phyloP scores from a whole-genome alignment of 2,797 vertebrate species.

The Selene dorsalis region DNA sequence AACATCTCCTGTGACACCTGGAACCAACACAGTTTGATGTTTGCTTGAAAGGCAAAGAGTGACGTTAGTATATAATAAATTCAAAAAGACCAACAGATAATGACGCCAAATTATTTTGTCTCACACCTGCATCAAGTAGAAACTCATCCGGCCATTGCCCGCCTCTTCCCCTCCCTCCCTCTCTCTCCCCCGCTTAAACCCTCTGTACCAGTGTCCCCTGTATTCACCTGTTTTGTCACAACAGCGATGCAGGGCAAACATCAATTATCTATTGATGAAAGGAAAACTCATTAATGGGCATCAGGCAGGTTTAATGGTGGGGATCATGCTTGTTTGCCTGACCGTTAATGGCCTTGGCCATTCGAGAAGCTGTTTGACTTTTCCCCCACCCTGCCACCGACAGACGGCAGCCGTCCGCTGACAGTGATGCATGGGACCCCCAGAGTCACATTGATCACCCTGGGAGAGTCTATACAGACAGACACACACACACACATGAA shows the following conservation, averaged over 20 bases:
- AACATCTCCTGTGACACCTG: too few relatives aligned
- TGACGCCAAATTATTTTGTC: slow-evolving; percentile 2
- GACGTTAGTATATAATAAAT: slow-evolving; percentile 11
- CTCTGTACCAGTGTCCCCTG: not conserved
- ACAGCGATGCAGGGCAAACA: slow-evolving; percentile 44
- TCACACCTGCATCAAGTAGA: slow-evolving; percentile 16
- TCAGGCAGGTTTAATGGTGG: slow-evolving; percentile 72
- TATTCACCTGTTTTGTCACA: slow-evolving; percentile 41
- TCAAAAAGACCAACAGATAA: slow-evolving; percentile 14
- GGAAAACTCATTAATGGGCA: slow-evolving; percentile 70
- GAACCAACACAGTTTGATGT: slow-evolving; percentile 23
- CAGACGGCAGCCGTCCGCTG: slow-evolving; percentile 69
- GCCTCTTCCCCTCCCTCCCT: not conserved
- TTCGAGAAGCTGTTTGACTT: slow-evolving; percentile 72
- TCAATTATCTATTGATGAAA: slow-evolving; percentile 76
- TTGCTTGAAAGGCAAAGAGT: slow-evolving; percentile 23
- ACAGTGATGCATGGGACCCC: slow-evolving; percentile 79
- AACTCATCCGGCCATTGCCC: not conserved
- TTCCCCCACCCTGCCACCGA: slow-evolving; percentile 56
- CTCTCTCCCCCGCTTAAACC: not conserved
- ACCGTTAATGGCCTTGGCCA: slow-evolving; percentile 66
- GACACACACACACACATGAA: slow-evolving; percentile 26
- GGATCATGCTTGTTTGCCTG: slow-evolving; percentile 73
- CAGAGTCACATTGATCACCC: slow-evolving; percentile 78
- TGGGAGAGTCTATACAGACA: slow-evolving; percentile 48